Conservation (phyloP, 2,888 invertebrate genomes). For the Patella pellucida region DNA sequence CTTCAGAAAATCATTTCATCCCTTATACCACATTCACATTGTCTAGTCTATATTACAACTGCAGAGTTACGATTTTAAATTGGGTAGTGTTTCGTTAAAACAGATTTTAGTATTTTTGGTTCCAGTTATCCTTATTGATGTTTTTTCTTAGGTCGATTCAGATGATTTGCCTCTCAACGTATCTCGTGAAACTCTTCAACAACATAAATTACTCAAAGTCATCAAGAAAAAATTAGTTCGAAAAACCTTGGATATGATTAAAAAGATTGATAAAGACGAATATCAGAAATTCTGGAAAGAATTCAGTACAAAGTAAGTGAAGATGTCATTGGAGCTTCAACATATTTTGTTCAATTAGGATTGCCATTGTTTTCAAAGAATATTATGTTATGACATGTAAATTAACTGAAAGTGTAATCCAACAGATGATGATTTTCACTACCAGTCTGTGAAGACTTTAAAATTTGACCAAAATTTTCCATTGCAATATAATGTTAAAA, state of each 20-base stretch:
- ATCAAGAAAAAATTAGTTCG: conserved; percentile 99
- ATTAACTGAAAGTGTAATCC: too few species aligned
- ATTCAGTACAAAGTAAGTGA: conserved; percentile 90
- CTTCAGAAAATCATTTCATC: not conserved
- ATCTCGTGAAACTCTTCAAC: conserved; percentile 96
- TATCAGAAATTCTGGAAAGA: conserved; percentile 98
- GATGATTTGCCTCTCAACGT: conserved; percentile 99
- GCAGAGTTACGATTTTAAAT: too few species aligned
- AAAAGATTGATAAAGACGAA: conserved; percentile 91
- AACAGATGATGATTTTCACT: too few species aligned
- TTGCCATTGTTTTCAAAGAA: too few species aligned
- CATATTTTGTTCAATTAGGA: too few species aligned
- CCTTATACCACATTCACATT: not conserved
- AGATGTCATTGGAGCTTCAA: too few species aligned
- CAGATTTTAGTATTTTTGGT: too few species aligned
- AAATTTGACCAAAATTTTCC: too few species aligned
- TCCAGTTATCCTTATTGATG: not conserved
- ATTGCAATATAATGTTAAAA: not conserved
- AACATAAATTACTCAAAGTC: conserved; percentile 98
- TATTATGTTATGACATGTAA: too few species aligned
- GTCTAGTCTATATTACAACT: not conserved
- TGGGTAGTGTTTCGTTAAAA: too few species aligned
- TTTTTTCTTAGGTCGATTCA: conserved; percentile 80
- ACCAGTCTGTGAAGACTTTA: too few species aligned
- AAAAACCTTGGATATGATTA: conserved; percentile 97